These are phyloP conservation scores for Ceratosolen fusciceps DNA, from an alignment of 1,140 invertebrate genomes.

Conservation along the genomic window DNA sequence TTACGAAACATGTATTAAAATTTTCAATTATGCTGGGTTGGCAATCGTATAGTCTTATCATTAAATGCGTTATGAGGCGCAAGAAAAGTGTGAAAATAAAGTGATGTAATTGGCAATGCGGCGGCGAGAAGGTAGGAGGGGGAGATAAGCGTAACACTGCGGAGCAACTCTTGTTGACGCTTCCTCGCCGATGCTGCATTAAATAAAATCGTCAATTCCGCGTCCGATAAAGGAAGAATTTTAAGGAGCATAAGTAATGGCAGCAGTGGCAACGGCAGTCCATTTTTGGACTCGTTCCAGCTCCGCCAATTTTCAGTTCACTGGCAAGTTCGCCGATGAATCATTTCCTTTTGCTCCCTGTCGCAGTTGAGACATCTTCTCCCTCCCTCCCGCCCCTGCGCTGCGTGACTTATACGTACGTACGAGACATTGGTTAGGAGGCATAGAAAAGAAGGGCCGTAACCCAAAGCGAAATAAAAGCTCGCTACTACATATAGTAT, in stretches of 20 bases:
- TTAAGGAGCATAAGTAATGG: not conserved
- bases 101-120: conserved; percentile 29
- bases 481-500: not conserved
- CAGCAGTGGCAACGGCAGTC: conserved; percentile 12
- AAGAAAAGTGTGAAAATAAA: conserved; percentile 16
- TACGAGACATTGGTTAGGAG: not conserved
- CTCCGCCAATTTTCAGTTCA: conserved; percentile 44
- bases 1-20: conserved; percentile 3
- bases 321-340: conserved; percentile 48
- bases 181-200: not conserved
- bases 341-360: conserved; percentile 34
- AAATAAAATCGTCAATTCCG: conserved; percentile 31
- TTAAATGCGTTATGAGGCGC: conserved; percentile 26
- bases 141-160: not conserved
- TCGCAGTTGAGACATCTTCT: not conserved
- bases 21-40: not conserved
- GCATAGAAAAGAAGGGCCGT: conserved; percentile 11
- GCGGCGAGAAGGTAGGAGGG: too few relatives aligned
- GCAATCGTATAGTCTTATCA: conserved; percentile 9
- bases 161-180: not conserved
- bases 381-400: not conserved
- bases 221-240: conserved; percentile 25
- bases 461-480: conserved; percentile 19
- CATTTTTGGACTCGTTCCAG: conserved; percentile 46
- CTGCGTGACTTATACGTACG: not conserved